Conservation (phyloP, 2,888 invertebrate genomes). For the Crematogaster levior region DNA sequence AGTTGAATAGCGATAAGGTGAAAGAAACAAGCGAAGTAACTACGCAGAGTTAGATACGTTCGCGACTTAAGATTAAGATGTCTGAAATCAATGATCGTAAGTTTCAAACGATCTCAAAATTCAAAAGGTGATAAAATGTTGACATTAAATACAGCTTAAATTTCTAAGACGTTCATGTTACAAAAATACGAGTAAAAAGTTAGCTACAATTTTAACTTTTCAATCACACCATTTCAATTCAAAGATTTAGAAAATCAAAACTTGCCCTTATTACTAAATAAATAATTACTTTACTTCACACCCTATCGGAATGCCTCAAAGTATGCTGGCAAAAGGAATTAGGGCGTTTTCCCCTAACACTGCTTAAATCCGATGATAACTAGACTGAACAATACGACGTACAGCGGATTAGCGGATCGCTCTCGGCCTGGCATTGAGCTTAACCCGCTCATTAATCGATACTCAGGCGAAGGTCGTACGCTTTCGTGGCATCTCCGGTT, state of each 20-base stretch:
- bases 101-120: background rate
- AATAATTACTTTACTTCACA: slow-evolving; percentile 10
- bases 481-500: slow-evolving; percentile 69
- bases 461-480: slow-evolving; percentile 72
- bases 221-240: background rate
- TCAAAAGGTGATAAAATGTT: too few species aligned
- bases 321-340: background rate
- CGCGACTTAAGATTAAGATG: background rate
- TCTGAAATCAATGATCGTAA: background rate
- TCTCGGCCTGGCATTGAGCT: slow-evolving; percentile 72
- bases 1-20: background rate
- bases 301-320: background rate
- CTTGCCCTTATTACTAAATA: background rate
- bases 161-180: background rate
- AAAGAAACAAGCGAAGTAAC: background rate
- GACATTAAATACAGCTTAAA: background rate
- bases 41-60: background rate
- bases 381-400: slow-evolving; percentile 48
- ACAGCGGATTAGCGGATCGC: slow-evolving; percentile 57
- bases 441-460: slow-evolving; percentile 71
- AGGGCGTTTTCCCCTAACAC: background rate
- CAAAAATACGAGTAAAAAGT: background rate
- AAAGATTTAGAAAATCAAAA: too few species aligned
- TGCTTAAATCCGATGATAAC: slow-evolving; percentile 8
- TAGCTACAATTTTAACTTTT: background rate